Evolutionary conservation across 2,888 invertebrate genomes (phyloP).

Genomic region (Adelphocoris suturalis): DNA sequence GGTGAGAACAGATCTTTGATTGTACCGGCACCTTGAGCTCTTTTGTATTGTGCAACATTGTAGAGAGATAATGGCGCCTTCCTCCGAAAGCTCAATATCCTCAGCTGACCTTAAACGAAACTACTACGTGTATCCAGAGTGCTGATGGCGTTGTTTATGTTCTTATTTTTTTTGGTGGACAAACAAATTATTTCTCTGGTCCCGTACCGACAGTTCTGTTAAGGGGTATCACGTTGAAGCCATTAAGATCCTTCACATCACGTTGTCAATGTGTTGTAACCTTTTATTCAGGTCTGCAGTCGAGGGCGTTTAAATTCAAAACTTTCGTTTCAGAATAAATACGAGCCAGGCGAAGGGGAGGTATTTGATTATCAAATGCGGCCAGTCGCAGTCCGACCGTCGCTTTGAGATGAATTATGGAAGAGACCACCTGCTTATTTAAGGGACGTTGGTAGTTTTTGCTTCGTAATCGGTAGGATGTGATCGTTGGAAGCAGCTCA

Average conservation of each 20-base stretch:
- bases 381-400: background rate
- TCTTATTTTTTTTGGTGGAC: background rate
- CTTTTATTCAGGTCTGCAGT: conserved; percentile 20
- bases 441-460: background rate
- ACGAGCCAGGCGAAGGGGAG: background rate
- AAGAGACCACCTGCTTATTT: conserved; percentile 8
- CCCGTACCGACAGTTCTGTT: background rate
- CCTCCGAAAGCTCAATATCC: background rate
- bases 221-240: background rate
- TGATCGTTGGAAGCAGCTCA: background rate
- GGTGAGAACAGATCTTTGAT: background rate
- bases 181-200: background rate
- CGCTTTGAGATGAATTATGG: conserved; percentile 14
- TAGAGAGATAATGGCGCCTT: conserved; percentile 12
- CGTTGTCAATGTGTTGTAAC: conserved; percentile 30
- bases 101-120: conserved; percentile 16
- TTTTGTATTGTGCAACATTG: conserved; percentile 26
- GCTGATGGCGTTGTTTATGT: conserved; percentile 10
- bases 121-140: background rate
- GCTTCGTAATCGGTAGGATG: background rate
- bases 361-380: conserved; percentile 22
- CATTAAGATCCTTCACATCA: conserved; percentile 3
- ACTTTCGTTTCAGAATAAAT: conserved; percentile 36
- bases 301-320: conserved; percentile 14
- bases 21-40: conserved; percentile 29